These are phyloP conservation scores for Eublepharis macularius DNA, from an alignment of 2,113 vertebrate genomes.

Conservation along the genomic window DNA sequence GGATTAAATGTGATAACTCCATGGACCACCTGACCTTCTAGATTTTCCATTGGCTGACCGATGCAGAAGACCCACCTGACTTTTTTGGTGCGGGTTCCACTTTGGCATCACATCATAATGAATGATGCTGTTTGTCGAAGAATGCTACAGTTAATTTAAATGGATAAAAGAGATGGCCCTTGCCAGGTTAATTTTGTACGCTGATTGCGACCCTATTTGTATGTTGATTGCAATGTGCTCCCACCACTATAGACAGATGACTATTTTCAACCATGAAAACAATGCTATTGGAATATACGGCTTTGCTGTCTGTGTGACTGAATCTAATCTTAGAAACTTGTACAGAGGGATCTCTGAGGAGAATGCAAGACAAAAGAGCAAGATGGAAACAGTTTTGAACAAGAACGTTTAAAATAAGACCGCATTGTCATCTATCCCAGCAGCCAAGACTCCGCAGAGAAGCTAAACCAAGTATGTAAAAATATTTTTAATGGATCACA, in stretches of 20 bases:
- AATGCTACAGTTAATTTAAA: neutral
- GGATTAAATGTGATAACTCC: neutral
- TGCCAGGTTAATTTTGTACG: neutral
- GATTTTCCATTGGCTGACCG: neutral
- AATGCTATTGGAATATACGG: neutral
- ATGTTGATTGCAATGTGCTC: neutral
- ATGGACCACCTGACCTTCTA: neutral
- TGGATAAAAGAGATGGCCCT: neutral
- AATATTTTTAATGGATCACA: neutral
- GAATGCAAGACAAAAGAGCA: neutral
- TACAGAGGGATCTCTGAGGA: neutral
- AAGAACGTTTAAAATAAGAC: conserved; percentile 19
- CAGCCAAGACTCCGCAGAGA: conserved; percentile 11
- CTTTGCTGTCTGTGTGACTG: neutral
- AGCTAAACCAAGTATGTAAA: conserved; percentile 1
- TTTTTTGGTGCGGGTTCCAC: accelerated
- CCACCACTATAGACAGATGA: neutral
- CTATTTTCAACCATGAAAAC: conserved; percentile 14
- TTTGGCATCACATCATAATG: neutral
- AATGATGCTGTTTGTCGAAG: neutral
- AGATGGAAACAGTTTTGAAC: conserved; percentile 17
- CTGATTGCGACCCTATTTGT: neutral
- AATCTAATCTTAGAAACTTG: conserved; percentile 12
- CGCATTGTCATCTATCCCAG: neutral
- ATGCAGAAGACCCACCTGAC: neutral